Evolutionary conservation across 2,888 invertebrate species (phyloP).

Genomic region (Pseudococcus longispinus): DNA sequence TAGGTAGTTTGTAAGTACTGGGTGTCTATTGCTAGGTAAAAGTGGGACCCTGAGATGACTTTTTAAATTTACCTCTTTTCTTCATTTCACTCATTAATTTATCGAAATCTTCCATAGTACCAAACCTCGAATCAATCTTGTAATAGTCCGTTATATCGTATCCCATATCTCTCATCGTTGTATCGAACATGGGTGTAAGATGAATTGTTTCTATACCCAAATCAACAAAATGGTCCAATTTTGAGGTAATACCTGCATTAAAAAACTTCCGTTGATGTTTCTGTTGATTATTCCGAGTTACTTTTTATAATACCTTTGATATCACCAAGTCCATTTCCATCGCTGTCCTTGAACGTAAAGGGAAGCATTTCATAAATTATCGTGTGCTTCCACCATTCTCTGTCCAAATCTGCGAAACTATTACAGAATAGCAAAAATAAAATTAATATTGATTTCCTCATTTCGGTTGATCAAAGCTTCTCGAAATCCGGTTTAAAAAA

Average conservation of each 20-base stretch:
- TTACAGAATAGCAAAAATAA: neutral
- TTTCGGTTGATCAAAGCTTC: neutral
- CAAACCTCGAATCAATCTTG: constrained; percentile 63
- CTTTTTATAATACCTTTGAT: neutral
- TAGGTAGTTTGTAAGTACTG: no score
- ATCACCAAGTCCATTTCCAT: neutral
- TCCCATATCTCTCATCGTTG: constrained; percentile 72
- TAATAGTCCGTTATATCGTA: constrained; percentile 71
- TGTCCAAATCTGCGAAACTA: neutral
- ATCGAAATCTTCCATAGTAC: constrained; percentile 64
- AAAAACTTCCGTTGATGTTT: neutral
- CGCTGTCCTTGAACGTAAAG: neutral
- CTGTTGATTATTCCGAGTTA: neutral
- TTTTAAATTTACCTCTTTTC: constrained; percentile 1
- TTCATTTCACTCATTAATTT: constrained; percentile 63
- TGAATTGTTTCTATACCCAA: constrained; percentile 71
- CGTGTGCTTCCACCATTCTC: neutral
- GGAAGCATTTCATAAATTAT: neutral
- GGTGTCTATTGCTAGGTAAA: neutral
- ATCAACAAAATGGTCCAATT: constrained; percentile 60
- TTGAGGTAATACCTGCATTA: neutral
- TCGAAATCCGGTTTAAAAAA: neutral
- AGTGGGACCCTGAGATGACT: neutral
- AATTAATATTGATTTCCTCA: neutral
- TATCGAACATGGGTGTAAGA: constrained; percentile 75